A percentile compares a stretch with the other conserved stretches of the same genome.
These are phyloP conservation scores for Thereva unica DNA, from an alignment of 2,888 invertebrate genomes.

Conservation along the genomic window DNA sequence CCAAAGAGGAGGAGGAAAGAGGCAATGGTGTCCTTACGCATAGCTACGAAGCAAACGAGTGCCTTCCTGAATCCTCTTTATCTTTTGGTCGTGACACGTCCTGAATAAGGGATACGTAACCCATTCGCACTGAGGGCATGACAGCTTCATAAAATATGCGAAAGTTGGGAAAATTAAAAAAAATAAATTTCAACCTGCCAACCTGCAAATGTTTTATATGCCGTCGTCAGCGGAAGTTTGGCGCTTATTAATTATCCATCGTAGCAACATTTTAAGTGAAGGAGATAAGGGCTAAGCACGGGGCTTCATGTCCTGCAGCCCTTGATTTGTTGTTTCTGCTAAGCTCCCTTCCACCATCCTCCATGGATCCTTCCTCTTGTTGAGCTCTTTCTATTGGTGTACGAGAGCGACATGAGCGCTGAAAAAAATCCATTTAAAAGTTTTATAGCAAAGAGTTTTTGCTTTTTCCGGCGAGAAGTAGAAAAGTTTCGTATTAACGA, in stretches of 20 bases:
- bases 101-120: too few species aligned
- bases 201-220: conserved; percentile 24
- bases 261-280: conserved; percentile 20
- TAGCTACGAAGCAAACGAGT: too few species aligned
- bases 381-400: conserved; percentile 21
- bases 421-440: conserved; percentile 36
- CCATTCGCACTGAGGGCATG: not conserved
- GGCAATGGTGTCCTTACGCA: too few species aligned
- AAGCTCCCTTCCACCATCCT: not conserved
- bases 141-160: conserved; percentile 3
- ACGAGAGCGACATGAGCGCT: conserved; percentile 15
- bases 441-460: conserved; percentile 25
- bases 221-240: conserved; percentile 29
- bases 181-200: conserved; percentile 20
- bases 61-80: too few species aligned
- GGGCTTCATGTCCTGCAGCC: conserved; percentile 5
- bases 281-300: conserved; percentile 7
- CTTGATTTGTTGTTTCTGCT: conserved; percentile 1
- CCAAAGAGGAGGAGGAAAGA: too few species aligned
- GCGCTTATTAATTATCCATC: conserved; percentile 32
- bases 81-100: too few species aligned
- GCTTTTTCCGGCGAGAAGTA: conserved; percentile 14
- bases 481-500: conserved; percentile 23
- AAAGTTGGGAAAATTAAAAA: conserved; percentile 21
- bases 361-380: not conserved